Base-by-base conservation (phyloP, 1,140 invertebrate species). In the Globodera ellingtonae region DNA sequence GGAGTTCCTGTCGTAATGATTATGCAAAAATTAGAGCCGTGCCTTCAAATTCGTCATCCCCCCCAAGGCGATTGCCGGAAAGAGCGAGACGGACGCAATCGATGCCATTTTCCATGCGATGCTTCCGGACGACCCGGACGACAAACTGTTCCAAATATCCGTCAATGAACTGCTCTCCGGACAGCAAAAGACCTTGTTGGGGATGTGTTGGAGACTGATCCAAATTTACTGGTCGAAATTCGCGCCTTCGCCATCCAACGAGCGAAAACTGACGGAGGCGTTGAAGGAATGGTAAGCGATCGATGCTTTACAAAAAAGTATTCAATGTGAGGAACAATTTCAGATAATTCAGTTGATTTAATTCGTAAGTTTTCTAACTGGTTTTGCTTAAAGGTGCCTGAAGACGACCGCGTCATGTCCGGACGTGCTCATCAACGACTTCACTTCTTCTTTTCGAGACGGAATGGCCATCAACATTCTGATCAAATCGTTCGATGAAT, bases 371-470 rank as follows among this genome's bases (percentile, higher is more conserved):
- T 35, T 52, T 52, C 15, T 52, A 52, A 10, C 3, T 52, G 3
- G 35, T 65, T 77, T 67, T 66, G n/a, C 7, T 6, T 44, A 6
- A 35, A 77, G 75, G 87, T 89, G 88, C 70, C 81, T 88, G 18
- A 84, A 89, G 67, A 84, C 86, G 44, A 85, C 85, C 24, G 66
- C 46, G 7, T 70, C 69, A 0, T 85, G 84, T 74, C 82, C 87
- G n/a, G 83, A 88, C 56, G 81, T 86, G 56, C 50, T 74, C 21
- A 82, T 88, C 70, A 84, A 79, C 73, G 87, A 88, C 75, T 88
- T 88, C 78, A 89, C 88, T 2, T 88, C 86, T 21, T 86, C 84
- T 10, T 88, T 86, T 79, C 48, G 87, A n/a, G 87, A 88, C 79
- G 87, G 87, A 10, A 83, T 83, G 50, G 87, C 87, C 24, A 84